Conservation (phyloP, 2,888 invertebrate genomes). For the Dasypogon diadema region DNA sequence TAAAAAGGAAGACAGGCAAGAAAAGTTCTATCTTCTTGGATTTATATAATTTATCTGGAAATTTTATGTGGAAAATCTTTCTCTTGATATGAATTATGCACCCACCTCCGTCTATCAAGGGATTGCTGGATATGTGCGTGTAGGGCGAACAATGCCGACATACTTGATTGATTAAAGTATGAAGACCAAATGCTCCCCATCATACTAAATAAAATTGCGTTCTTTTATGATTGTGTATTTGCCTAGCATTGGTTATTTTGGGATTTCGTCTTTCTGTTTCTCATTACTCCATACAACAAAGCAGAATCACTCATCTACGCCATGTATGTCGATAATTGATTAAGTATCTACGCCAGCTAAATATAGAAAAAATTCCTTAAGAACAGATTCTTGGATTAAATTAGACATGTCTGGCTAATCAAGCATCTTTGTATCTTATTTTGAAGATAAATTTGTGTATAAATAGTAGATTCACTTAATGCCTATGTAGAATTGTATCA, state of each 20-base stretch:
- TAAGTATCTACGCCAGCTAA: conserved; percentile 18
- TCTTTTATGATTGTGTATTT: conserved; percentile 14
- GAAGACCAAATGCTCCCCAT: conserved; percentile 10
- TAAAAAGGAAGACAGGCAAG: too few relatives aligned
- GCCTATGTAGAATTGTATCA: too few relatives aligned
- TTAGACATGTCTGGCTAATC: not conserved
- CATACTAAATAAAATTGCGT: conserved; percentile 22
- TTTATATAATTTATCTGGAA: too few relatives aligned
- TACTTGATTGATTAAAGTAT: conserved; percentile 15
- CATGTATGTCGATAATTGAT: conserved; percentile 21
- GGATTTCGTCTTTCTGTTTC: conserved; percentile 15
- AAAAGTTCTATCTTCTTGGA: too few relatives aligned
- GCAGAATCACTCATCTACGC: not conserved
- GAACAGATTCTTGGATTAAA: conserved; percentile 12
- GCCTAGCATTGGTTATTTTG: conserved; percentile 20
- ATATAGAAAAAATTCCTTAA: conserved; percentile 5
- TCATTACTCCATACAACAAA: not conserved
- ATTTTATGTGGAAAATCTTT: too few relatives aligned
- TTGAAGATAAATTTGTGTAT: too few relatives aligned
- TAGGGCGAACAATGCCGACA: conserved; percentile 19
- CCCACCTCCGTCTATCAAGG: too few relatives aligned
- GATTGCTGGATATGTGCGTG: not conserved
- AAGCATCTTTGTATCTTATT: too few relatives aligned
- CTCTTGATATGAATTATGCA: too few relatives aligned
- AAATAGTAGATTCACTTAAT: too few relatives aligned